Evolutionary conservation across 2,797 vertebrate genomes (phyloP), one percentile per base, ranked within the genome.

Genomic region (Psittacula echo): DNA sequence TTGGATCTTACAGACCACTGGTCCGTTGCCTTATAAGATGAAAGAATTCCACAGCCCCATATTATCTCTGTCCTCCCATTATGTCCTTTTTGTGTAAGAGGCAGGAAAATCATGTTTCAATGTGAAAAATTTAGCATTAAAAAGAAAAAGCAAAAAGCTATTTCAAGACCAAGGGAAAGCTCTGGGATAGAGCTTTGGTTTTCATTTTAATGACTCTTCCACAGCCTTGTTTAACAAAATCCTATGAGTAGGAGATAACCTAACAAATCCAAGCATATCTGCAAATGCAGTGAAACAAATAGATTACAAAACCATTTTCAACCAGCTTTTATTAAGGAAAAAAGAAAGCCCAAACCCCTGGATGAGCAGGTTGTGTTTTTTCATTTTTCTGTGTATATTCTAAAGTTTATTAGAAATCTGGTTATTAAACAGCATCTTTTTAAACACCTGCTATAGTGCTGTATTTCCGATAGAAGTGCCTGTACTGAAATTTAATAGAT

Each of bases 1-100:
- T n/a, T 68, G 50, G 75, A 77, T 85, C 90, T 83, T 70, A 66
- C 61, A 92, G 65, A 92, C 75, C 88, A 93, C 32, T 93, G 84
- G 32, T 71, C 85, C 77, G 23, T 19, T 74, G 74, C 72, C n/a
- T 56, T 62, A 58, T 19, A 62, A 82, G 94, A 88, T 21, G 14
- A 65, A 93, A 68, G 48, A 83, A 72, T 80, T 83, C 51, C 0
- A 3, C 24, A 83, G 45, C 9, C 53, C n/a, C 22, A 16, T 50
- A 32, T 58, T 68, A 75, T 51, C 91, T 75, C 58, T 72, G 32
- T 50, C 50, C 32, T 44, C 14, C 32, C n/a, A 37, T 74, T 82
- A 78, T 2, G 4, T 22, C 18, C 13, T 26, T 89, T 77, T 87
- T 44, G 58, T 48, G 18, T 19, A 85, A 95, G 37, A 65, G 30